phyloP scores from a whole-genome alignment of 2,797 vertebrate species.

The Calcarius lapponicus region DNA sequence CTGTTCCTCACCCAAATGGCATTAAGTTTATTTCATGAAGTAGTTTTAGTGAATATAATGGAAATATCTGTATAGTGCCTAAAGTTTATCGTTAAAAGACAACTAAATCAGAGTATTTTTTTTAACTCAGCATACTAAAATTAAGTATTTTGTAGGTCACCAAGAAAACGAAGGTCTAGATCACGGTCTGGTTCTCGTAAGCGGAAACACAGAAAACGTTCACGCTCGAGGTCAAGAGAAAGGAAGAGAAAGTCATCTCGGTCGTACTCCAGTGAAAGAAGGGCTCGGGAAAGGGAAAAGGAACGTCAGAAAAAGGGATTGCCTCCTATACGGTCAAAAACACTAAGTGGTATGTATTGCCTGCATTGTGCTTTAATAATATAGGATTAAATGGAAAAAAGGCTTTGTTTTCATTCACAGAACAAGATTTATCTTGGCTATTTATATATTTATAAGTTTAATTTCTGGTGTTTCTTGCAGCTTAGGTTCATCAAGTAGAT shows the following conservation, averaged over 20 bases:
- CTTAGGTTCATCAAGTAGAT: not conserved
- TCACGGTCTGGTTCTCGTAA: slow-evolving; percentile 96
- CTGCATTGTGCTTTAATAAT: not conserved
- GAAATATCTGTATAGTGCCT: not conserved
- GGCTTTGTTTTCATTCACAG: not conserved
- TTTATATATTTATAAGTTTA: not conserved
- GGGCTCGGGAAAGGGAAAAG: slow-evolving; percentile 93
- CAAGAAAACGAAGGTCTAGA: slow-evolving; percentile 92
- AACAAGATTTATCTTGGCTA: not conserved
- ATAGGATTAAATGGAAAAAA: not conserved
- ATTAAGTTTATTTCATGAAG: not conserved
- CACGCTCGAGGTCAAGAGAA: slow-evolving; percentile 92
- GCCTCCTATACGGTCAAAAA: slow-evolving; percentile 92
- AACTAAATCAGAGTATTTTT: not conserved
- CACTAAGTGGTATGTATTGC: slow-evolving; percentile 86
- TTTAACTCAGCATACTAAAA: slow-evolving; percentile 6
- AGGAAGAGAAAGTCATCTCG: slow-evolving; percentile 94
- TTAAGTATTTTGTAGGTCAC: slow-evolving; percentile 82
- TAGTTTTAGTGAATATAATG: not conserved
- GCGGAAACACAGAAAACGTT: slow-evolving; percentile 94
- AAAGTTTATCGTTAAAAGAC: not conserved
- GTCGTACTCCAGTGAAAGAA: slow-evolving; percentile 95
- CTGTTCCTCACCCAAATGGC: not conserved
- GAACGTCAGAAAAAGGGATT: slow-evolving; percentile 97
- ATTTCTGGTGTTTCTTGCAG: not conserved